Conservation (phyloP, 1,140 invertebrate species). For the Hycleus cichorii region DNA sequence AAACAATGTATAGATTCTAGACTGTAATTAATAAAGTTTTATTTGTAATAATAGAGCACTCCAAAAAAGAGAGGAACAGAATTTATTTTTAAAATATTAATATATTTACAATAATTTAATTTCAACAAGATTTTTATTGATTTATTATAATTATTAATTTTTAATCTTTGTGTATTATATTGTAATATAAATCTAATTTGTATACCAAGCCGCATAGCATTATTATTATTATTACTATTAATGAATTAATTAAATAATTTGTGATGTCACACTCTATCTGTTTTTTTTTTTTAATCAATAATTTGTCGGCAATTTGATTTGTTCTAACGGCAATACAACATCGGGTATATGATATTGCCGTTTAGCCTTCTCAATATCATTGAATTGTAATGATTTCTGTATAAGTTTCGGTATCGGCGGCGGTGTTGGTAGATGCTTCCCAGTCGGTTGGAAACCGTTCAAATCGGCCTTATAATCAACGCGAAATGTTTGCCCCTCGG, state of each 20-base stretch:
- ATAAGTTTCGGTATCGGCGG: slow-evolving; percentile 51
- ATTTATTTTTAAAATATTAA: no score
- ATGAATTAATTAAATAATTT: slow-evolving; percentile 23
- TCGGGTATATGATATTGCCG: slow-evolving; percentile 1
- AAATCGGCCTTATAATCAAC: slow-evolving; percentile 53
- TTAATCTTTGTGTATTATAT: slow-evolving; percentile 28
- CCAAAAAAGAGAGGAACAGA: no score
- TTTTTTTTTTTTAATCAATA: slow-evolving; percentile 7
- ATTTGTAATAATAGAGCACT: no score
- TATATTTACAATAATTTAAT: no score
- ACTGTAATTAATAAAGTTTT: no score
- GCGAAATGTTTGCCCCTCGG: slow-evolving; percentile 34
- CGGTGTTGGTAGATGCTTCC: slow-evolving; percentile 48
- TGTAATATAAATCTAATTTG: slow-evolving; percentile 35
- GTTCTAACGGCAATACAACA: not conserved
- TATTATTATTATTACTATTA: no score
- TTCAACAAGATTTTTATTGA: no score
- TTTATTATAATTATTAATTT: slow-evolving; percentile 15
- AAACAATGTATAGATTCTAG: no score
- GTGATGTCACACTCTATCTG: slow-evolving; percentile 23
- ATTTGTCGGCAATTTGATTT: not conserved
- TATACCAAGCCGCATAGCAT: slow-evolving; percentile 32
- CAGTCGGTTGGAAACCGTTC: slow-evolving; percentile 54
- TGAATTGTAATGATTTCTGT: slow-evolving; percentile 45
- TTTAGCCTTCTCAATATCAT: slow-evolving; percentile 11